phyloP scores from a whole-genome alignment of 2,888 invertebrate genomes.

The Malacosoma neustria region DNA sequence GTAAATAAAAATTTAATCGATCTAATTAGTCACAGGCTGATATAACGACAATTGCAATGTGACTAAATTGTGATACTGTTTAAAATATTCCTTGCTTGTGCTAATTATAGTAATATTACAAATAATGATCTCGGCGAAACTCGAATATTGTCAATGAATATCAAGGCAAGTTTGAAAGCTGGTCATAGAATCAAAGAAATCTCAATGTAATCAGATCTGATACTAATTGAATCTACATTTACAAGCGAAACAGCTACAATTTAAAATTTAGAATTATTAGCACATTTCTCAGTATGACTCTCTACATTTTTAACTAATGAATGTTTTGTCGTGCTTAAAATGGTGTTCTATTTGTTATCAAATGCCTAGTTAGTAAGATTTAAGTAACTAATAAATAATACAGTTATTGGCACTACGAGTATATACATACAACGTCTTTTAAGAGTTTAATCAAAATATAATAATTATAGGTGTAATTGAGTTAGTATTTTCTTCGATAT shows the following conservation, averaged over 20 bases:
- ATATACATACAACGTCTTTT: slow-evolving; percentile 9
- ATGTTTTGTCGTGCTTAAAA: slow-evolving; percentile 77
- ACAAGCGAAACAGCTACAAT: slow-evolving; percentile 47
- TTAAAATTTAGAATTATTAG: slow-evolving; percentile 72
- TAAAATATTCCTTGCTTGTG: slow-evolving; percentile 55
- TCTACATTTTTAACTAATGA: slow-evolving; percentile 76
- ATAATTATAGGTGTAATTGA: slow-evolving; percentile 12
- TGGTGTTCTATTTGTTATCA: slow-evolving; percentile 77
- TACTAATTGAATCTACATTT: slow-evolving; percentile 49
- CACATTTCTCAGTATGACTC: slow-evolving; percentile 76
- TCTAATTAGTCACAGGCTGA: slow-evolving; percentile 20
- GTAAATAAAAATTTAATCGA: slow-evolving; percentile 43
- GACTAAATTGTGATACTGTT: slow-evolving; percentile 65
- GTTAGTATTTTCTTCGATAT: slow-evolving; percentile 31
- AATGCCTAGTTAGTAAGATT: slow-evolving; percentile 72
- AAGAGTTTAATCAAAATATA: neutral
- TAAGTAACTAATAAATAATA: slow-evolving; percentile 57
- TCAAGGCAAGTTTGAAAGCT: slow-evolving; percentile 34
- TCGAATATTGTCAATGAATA: slow-evolving; percentile 66
- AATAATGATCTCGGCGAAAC: slow-evolving; percentile 58
- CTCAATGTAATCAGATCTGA: slow-evolving; percentile 63
- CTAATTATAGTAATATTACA: slow-evolving; percentile 42
- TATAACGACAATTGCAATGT: slow-evolving; percentile 32
- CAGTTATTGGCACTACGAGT: slow-evolving; percentile 73
- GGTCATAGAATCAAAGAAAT: slow-evolving; percentile 39